These are phyloP conservation scores for Polydrusus tereticollis DNA, from an alignment of 2,888 invertebrate genomes.

Conservation along the genomic window DNA sequence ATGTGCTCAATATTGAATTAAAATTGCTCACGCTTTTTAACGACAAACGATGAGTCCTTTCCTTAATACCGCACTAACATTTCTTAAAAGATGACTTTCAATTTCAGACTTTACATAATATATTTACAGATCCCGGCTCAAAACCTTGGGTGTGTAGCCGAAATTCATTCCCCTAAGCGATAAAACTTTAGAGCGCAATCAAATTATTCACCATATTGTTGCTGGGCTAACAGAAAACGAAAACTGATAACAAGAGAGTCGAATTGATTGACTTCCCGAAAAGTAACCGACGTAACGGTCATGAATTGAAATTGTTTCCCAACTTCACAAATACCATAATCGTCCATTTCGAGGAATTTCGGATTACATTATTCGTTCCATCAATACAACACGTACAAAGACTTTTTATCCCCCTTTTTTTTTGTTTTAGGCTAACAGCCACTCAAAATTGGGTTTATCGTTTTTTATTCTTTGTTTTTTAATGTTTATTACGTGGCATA, in stretches of 20 bases:
- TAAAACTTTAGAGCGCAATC: conserved; percentile 65
- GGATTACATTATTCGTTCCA: conserved; percentile 33
- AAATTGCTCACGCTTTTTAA: conserved; percentile 61
- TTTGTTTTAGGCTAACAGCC: conserved; percentile 19
- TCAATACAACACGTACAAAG: conserved; percentile 31
- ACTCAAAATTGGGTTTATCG: conserved; percentile 12
- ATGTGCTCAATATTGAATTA: conserved; percentile 56
- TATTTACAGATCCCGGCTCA: conserved; percentile 60
- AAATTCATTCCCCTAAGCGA: conserved; percentile 63
- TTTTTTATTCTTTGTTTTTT: neutral
- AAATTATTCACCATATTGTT: conserved; percentile 65
- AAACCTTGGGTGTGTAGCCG: conserved; percentile 54
- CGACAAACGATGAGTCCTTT: conserved; percentile 50
- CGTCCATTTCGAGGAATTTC: conserved; percentile 48
- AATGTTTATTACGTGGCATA: neutral
- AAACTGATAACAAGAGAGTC: conserved; percentile 63
- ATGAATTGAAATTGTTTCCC: conserved; percentile 60
- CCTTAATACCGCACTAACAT: conserved; percentile 59
- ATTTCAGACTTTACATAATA: conserved; percentile 66
- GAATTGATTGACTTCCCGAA: conserved; percentile 63
- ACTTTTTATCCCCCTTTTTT: conserved; percentile 19
- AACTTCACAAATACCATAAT: conserved; percentile 56
- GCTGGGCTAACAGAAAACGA: conserved; percentile 59
- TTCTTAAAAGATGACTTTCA: conserved; percentile 65
- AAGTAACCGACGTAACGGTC: conserved; percentile 57